Evolutionary conservation across 2,113 vertebrate genomes (phyloP), one percentile per base, ranked within the genome.

Genomic region (Sebastes schlegelii): DNA sequence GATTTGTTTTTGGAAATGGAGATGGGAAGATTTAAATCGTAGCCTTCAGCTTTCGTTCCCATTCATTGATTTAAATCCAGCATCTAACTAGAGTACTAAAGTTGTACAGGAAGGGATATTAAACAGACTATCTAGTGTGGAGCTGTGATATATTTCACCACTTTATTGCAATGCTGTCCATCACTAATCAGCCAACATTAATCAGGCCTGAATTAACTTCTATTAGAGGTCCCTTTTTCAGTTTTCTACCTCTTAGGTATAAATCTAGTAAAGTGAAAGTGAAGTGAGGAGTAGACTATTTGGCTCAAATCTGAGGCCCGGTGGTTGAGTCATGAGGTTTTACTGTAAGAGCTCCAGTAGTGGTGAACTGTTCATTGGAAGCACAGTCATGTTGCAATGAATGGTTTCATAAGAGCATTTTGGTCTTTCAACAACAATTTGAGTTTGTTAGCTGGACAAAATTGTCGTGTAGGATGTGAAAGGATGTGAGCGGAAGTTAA

Each of bases 21-120:
- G 40, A 79, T 64, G 12, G n/a, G n/a, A 12, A 42, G 23, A 73
- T 79, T 83, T 57, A 80, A 83, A 80, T 12, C 17, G 16, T 48
- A 26, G 49, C 77, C 67, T 55, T 49, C 40, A 77, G 63, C 57
- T 61, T 69, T 67, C 58, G 68, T 48, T 11, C 1, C 4, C 4
- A 34, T 34, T 34, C 43, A 42, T 17, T 54, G 45, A 77, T 74
- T 46, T 69, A 73, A 83, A 71, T 74, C 42, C 45, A 81, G 34
- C 46, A 46, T 65, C 23, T 21, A 65, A 40, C 55, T 68, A 34
- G 43, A 62, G 54, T 1, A 34, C 1, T 34, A 34, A 52, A 57
- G 13, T 73, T 72, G 70, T 66, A 62, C 49, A 63, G 3, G 23
- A 13, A 34, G 16, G 8, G 77, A 73, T 74, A 14, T 74, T 66